Conservation (phyloP, 2,888 invertebrate genomes). For the Heliconius ismenius region DNA sequence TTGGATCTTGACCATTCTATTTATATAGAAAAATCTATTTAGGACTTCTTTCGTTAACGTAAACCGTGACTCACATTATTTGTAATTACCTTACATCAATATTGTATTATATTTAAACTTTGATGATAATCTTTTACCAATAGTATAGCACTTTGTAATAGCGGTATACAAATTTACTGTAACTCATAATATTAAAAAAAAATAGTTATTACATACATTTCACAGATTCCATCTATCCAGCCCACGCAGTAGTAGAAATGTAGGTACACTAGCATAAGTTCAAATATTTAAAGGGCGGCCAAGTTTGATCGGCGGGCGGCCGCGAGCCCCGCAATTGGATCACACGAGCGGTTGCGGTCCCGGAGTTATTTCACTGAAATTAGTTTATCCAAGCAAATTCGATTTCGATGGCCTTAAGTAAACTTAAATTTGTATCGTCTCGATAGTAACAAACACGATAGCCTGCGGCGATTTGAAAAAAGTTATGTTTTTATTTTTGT, state of each 20-base stretch:
- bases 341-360: conserved; percentile 72
- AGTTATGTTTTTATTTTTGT: conserved; percentile 1
- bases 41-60: not conserved
- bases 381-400: conserved; percentile 71
- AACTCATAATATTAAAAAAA: not conserved
- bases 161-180: not conserved
- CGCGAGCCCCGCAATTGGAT: conserved; percentile 68
- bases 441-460: conserved; percentile 44
- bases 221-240: conserved; percentile 43
- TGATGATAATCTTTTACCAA: not conserved
- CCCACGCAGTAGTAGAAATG: conserved; percentile 37
- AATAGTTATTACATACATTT: conserved; percentile 6
- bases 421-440: conserved; percentile 62
- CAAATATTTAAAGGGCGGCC: conserved; percentile 79
- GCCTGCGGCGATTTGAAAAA: conserved; percentile 27
- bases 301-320: conserved; percentile 68
- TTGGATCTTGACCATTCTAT: not conserved
- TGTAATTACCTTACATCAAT: not conserved
- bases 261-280: conserved; percentile 55
- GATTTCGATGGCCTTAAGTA: conserved; percentile 68
- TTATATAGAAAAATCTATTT: not conserved
- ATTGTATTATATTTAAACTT: too few relatives aligned
- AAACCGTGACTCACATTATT: not conserved
- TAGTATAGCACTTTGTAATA: not conserved
- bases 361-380: conserved; percentile 69